Evolutionary conservation across 92 coral and sea anemone genomes (phyloP).

Genomic region (Porites cylindrica): DNA sequence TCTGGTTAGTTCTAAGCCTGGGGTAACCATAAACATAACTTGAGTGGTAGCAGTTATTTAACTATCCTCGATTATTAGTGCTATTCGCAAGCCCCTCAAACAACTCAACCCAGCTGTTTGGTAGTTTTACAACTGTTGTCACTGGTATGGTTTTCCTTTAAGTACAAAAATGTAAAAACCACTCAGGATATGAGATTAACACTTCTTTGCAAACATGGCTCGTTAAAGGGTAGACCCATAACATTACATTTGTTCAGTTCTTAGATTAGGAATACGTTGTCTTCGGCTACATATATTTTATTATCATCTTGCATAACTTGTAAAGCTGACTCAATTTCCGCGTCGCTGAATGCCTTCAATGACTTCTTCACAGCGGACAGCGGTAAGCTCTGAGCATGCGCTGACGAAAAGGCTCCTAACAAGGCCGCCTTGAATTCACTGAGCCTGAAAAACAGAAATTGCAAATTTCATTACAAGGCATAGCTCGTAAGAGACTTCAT

Average conservation of each 20-base stretch:
- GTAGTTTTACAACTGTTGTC: background rate
- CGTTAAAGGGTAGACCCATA: background rate
- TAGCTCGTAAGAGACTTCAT: background rate
- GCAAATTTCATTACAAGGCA: too few relatives aligned
- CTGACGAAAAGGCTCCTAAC: constrained; percentile 73
- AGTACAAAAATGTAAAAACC: background rate
- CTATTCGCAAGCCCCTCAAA: too few relatives aligned
- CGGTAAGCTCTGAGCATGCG: constrained; percentile 89
- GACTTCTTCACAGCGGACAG: constrained; percentile 75
- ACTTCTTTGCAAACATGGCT: background rate
- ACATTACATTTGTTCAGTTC: background rate
- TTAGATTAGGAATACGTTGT: constrained; percentile 79
- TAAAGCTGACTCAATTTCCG: constrained; percentile 83
- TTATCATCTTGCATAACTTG: constrained; percentile 92
- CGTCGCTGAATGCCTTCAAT: constrained; percentile 70
- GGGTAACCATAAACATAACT: too few relatives aligned
- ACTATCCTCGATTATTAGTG: too few relatives aligned
- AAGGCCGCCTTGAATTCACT: constrained; percentile 82
- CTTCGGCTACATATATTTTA: constrained; percentile 86
- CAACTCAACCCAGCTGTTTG: too few relatives aligned
- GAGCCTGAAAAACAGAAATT: constrained; percentile 52
- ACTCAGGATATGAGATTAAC: background rate
- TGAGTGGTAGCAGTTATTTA: too few relatives aligned
- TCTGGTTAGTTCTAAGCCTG: too few relatives aligned
- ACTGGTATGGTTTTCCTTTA: background rate